Percentiles rank a stretch among this genome's conserved stretches.
These are phyloP conservation scores for Yoshiicerus persimilis DNA, from an alignment of 1,140 invertebrate genomes.

Conservation along the genomic window DNA sequence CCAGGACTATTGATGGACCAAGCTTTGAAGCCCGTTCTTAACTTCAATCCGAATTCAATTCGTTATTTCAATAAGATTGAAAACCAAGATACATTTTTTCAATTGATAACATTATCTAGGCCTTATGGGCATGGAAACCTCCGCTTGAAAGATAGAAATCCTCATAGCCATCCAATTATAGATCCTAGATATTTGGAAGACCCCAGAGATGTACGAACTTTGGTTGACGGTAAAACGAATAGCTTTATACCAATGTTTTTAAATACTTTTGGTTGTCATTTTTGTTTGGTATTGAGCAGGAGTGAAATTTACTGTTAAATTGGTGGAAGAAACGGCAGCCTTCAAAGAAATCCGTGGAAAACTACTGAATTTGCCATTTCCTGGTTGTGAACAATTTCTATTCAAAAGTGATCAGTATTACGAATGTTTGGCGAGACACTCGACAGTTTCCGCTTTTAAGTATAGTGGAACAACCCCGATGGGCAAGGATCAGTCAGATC, in stretches of 20 bases:
- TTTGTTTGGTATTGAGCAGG: conserved; percentile 36
- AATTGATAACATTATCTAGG: conserved; percentile 72
- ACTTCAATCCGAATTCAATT: neutral
- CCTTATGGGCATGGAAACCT: conserved; percentile 65
- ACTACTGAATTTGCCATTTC: neutral
- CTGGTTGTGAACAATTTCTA: conserved; percentile 50
- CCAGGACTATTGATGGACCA: neutral
- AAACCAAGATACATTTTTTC: conserved; percentile 50
- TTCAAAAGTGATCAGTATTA: conserved; percentile 59
- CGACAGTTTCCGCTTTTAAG: conserved; percentile 8
- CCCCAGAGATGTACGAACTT: neutral
- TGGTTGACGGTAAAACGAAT: conserved; percentile 17
- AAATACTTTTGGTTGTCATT: neutral
- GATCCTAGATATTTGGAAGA: conserved; percentile 28
- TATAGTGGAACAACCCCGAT: conserved; percentile 14
- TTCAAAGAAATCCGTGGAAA: conserved; percentile 5
- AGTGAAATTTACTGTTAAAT: neutral
- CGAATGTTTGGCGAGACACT: conserved; percentile 53
- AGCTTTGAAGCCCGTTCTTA: neutral
- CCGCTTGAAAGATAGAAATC: neutral
- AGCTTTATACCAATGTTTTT: neutral
- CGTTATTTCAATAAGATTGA: neutral
- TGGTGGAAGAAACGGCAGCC: neutral
- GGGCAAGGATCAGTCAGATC: conserved; percentile 39
- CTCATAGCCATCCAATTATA: neutral